A percentile compares a stretch with the other conserved stretches of the same genome.
Evolutionary conservation across 1,140 invertebrate genomes (phyloP).

Genomic region (Ganaspis sp.): DNA sequence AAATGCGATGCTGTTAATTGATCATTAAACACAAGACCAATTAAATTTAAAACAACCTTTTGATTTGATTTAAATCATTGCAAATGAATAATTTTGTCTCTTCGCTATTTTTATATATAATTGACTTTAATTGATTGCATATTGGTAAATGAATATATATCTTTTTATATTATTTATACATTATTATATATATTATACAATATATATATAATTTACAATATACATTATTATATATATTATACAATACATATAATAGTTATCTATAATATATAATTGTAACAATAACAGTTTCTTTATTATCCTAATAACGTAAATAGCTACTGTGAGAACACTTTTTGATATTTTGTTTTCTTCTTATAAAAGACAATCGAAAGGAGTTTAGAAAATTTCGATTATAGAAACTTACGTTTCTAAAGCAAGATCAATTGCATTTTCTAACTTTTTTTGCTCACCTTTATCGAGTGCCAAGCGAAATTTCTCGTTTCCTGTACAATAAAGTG

Average conservation of each 20-base stretch:
- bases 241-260: no score
- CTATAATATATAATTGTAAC: no score
- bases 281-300: no score
- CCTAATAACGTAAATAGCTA: no score
- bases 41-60: neutral
- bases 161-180: no score
- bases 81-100: neutral
- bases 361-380: neutral
- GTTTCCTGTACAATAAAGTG: slow-evolving; percentile 12
- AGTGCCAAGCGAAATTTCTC: neutral
- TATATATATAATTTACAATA: no score
- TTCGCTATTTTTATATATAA: no score
- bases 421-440: neutral
- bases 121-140: no score
- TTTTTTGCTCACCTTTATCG: neutral
- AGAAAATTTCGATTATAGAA: neutral
- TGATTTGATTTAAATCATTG: neutral
- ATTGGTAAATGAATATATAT: no score
- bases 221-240: no score
- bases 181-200: no score
- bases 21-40: neutral
- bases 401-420: neutral
- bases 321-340: no score
- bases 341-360: neutral
- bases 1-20: neutral